Base-by-base conservation (phyloP, 1,140 invertebrate species). In the Scaptodrosophila lebanonensis region DNA sequence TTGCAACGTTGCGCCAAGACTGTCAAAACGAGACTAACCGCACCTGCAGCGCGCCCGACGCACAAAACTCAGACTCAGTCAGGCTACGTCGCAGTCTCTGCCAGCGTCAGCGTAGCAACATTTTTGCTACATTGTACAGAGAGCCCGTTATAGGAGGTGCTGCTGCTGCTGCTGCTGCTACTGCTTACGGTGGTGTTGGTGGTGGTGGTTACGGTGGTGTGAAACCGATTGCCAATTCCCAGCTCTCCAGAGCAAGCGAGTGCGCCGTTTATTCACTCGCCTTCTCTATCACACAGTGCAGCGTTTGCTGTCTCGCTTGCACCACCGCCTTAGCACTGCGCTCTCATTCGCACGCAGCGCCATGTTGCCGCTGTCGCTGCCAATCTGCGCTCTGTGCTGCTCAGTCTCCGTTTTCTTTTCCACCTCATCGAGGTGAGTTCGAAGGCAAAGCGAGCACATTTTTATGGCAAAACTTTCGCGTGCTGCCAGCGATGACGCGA, bases 21-120 rank as follows among this genome's bases (percentile, higher is more conserved):
- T 75, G 83, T 71, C 83, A 79, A 85, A 85, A 83, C 83, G 76
- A 83, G 76, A 85, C 83, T 85, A 84, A 84, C 66, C 75, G 60
- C 72, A 77, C 72, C 72, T 77, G 72, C 69, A 63, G 36, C 56
- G 22, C 33, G 25, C 9, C 16, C 29, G 25, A 29, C 43, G 50
- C 50, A 50, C 57, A 54, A 60, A 73, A 45, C 48, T 20, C 42
- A 39, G 49, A 17, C 20, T 44, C 40, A 9, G 8, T 11, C 8
- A 36, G 49, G 25, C 40, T 22, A 17, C 1, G 17, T 30, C 27
- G 13, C 42, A 8, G 38, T 40, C 17, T 13, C 16, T 4, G 12
- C n/a, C 61, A 29, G 35, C 27, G 36, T 35, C 64, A 22, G 63
- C 66, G 11, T 53, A 25, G 32, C 59, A 49, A 39, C 30, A 51